phyloP scores from a whole-genome alignment of 2,797 vertebrate genomes.

The Pseudomugil gertrudae region DNA sequence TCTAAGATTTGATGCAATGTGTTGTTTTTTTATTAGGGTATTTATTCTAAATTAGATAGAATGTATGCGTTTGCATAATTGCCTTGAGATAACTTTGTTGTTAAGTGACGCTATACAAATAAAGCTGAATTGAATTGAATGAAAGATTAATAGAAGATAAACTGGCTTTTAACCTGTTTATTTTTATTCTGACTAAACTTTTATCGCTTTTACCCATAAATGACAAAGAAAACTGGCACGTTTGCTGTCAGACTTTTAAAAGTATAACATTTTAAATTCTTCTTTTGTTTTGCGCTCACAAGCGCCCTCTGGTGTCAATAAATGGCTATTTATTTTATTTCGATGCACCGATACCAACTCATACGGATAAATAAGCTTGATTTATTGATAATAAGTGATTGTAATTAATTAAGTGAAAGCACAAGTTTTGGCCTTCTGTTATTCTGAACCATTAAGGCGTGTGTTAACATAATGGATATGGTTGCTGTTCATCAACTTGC shows the following conservation, averaged over 20 bases:
- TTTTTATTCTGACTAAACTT: neutral
- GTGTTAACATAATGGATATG: neutral
- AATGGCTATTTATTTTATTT: too few species aligned
- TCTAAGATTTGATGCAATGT: neutral
- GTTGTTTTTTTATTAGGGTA: too few species aligned
- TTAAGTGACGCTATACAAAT: too few species aligned
- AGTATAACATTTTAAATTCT: neutral
- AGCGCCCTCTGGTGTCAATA: slow-evolving; percentile 69
- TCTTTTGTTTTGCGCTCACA: slow-evolving; percentile 22
- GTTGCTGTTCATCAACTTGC: neutral
- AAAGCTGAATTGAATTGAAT: too few species aligned
- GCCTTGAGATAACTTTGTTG: too few species aligned
- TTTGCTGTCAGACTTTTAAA: neutral
- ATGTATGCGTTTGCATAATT: too few species aligned
- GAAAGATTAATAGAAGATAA: too few species aligned
- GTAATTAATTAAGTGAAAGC: neutral
- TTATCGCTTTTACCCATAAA: neutral
- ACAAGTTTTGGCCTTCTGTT: neutral
- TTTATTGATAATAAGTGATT: neutral
- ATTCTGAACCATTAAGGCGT: neutral
- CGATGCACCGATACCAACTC: neutral
- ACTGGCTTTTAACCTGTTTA: too few species aligned
- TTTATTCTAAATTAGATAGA: too few species aligned
- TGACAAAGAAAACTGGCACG: neutral
- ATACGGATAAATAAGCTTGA: neutral